These are phyloP conservation scores for Enteromius anoplus DNA, from an alignment of 2,797 vertebrate genomes.

Conservation along the genomic window DNA sequence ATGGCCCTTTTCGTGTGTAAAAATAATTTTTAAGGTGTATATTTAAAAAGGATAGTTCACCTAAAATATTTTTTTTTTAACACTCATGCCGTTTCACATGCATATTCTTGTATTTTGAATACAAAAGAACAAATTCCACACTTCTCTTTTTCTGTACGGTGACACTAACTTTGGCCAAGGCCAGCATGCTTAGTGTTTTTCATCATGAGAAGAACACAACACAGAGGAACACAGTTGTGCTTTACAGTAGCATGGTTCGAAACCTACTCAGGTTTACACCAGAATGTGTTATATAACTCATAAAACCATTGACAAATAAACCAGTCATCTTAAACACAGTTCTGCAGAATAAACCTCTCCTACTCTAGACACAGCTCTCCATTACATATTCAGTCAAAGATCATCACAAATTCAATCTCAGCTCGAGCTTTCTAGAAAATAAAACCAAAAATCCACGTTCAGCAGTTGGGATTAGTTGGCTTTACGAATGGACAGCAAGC, in stretches of 20 bases:
- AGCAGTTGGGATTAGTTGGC: background rate
- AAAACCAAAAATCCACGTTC: background rate
- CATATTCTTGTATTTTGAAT: background rate
- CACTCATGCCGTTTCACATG: background rate
- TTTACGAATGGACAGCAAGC: background rate
- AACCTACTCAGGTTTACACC: background rate
- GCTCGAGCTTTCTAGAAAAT: background rate
- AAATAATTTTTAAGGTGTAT: background rate
- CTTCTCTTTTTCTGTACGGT: background rate
- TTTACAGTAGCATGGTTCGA: background rate
- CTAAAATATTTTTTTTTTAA: too few relatives aligned
- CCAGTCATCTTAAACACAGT: background rate
- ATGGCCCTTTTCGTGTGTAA: background rate
- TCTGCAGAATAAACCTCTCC: background rate
- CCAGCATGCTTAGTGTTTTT: background rate
- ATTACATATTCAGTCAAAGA: background rate
- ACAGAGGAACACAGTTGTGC: background rate
- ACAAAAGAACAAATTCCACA: background rate
- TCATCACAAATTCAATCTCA: background rate
- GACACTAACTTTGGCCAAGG: background rate
- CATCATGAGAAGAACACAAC: background rate
- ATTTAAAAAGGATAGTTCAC: too few relatives aligned
- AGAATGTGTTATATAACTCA: background rate
- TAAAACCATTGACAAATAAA: background rate
- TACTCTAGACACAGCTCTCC: background rate